phyloP scores from a whole-genome alignment of 2,888 invertebrate species.

The Cerastis rubricosa region DNA sequence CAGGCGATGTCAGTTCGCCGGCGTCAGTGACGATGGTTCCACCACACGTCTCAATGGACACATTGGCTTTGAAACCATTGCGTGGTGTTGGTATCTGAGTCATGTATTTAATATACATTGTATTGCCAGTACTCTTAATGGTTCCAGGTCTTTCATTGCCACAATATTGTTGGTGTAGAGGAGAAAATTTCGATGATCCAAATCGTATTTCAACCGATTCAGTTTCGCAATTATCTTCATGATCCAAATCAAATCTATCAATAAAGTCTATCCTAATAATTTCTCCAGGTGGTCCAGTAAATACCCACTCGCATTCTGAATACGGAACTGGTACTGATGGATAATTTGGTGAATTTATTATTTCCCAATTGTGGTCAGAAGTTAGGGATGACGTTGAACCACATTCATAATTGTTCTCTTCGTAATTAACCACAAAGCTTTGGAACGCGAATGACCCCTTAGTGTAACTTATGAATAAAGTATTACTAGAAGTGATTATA shows the following conservation, averaged over 20 bases:
- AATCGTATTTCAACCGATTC: constrained; percentile 96
- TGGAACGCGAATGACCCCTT: constrained; percentile 62
- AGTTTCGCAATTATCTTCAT: constrained; percentile 74
- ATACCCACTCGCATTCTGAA: constrained; percentile 95
- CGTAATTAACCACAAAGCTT: constrained; percentile 88
- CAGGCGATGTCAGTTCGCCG: constrained; percentile 93
- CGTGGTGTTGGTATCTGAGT: constrained; percentile 93
- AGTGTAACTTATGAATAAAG: constrained; percentile 76
- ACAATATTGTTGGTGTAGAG: constrained; percentile 92
- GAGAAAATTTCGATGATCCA: constrained; percentile 94
- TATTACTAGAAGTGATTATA: constrained; percentile 92
- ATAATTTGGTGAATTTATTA: constrained; percentile 95
- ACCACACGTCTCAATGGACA: constrained; percentile 91
- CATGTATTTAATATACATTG: constrained; percentile 93
- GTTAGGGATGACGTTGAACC: constrained; percentile 92
- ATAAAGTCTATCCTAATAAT: constrained; percentile 94
- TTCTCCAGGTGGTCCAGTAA: constrained; percentile 94
- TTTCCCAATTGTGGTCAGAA: constrained; percentile 83
- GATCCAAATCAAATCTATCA: constrained; percentile 93
- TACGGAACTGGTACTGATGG: constrained; percentile 95
- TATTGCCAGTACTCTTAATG: constrained; percentile 92
- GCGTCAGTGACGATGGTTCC: constrained; percentile 92
- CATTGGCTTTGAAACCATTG: constrained; percentile 94
- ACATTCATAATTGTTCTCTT: constrained; percentile 92
- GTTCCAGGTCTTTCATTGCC: constrained; percentile 90